Evolutionary conservation across 2,888 invertebrate species (phyloP).

Genomic region (Cerceris rybyensis): DNA sequence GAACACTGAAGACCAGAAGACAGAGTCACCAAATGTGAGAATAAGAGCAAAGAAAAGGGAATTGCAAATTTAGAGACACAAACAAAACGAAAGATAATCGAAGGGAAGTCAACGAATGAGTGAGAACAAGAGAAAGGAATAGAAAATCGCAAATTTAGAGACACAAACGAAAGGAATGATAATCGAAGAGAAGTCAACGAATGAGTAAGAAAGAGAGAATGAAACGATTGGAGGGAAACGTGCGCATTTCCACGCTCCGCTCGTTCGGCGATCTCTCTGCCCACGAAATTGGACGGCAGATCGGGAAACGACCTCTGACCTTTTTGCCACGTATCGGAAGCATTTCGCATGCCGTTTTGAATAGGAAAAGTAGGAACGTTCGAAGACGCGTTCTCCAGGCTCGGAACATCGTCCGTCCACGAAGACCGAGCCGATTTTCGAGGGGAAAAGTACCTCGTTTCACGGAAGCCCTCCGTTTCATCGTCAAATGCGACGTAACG

Average conservation of each 20-base stretch:
- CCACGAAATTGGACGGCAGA: conserved; percentile 12
- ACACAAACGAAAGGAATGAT: not conserved
- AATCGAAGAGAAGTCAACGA: not conserved
- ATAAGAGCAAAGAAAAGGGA: too few species aligned
- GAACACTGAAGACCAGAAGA: too few species aligned
- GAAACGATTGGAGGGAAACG: not conserved
- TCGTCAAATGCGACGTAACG: conserved; percentile 32
- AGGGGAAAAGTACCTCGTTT: conserved; percentile 12
- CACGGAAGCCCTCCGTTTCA: conserved; percentile 4
- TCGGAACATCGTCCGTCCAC: not conserved
- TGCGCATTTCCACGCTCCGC: not conserved
- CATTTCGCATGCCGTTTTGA: not conserved
- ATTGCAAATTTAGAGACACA: too few species aligned
- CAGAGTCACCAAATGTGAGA: too few species aligned
- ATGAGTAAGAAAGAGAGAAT: not conserved
- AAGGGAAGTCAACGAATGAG: not conserved
- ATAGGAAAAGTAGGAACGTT: not conserved
- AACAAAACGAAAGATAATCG: too few species aligned
- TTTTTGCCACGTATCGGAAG: conserved; percentile 1
- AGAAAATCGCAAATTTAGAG: not conserved
- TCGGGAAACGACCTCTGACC: conserved; percentile 7
- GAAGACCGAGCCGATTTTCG: not conserved
- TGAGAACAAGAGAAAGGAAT: not conserved
- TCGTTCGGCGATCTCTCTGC: not conserved
- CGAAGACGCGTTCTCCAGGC: not conserved